Percentiles rank a stretch among this genome's conserved stretches.
Evolutionary conservation across 1,140 invertebrate genomes (phyloP).

Genomic region (Zaprionus inermis): DNA sequence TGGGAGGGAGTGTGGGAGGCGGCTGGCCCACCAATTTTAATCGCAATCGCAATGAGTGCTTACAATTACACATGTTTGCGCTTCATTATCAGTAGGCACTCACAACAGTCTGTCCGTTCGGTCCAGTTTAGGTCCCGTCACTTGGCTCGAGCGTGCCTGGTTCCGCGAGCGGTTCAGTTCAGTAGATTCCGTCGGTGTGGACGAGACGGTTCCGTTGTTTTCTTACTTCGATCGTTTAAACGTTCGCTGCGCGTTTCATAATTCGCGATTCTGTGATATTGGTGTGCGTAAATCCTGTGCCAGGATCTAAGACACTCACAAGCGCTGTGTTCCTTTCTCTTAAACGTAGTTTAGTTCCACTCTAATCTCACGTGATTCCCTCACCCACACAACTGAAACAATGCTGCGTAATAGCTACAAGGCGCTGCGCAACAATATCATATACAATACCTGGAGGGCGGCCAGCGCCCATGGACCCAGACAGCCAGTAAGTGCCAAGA

Average conservation of each 20-base stretch:
- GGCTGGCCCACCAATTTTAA: conserved; percentile 55
- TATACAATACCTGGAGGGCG: conserved; percentile 59
- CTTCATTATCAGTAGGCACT: conserved; percentile 59
- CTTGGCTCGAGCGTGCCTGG: conserved; percentile 33
- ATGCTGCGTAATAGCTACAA: conserved; percentile 73
- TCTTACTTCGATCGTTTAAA: conserved; percentile 1
- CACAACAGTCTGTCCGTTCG: conserved; percentile 8
- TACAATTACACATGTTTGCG: conserved; percentile 79
- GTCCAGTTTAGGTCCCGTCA: conserved; percentile 31
- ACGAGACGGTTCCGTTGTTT: conserved; percentile 40
- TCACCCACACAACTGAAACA: conserved; percentile 10
- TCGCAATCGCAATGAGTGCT: conserved; percentile 78
- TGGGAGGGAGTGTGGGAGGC: neutral
- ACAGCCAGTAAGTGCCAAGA: conserved; percentile 62
- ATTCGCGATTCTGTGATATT: conserved; percentile 30
- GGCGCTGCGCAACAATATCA: conserved; percentile 53
- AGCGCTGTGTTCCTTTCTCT: neutral
- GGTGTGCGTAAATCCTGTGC: conserved; percentile 16
- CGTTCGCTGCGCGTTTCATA: conserved; percentile 7
- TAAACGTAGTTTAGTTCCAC: neutral
- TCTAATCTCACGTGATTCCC: neutral
- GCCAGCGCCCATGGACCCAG: conserved; percentile 63
- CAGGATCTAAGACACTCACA: conserved; percentile 13
- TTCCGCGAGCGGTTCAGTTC: conserved; percentile 32
- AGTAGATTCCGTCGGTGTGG: conserved; percentile 62